Conservation (phyloP, 2,888 invertebrate genomes). For the Pilophorus perplexus region DNA sequence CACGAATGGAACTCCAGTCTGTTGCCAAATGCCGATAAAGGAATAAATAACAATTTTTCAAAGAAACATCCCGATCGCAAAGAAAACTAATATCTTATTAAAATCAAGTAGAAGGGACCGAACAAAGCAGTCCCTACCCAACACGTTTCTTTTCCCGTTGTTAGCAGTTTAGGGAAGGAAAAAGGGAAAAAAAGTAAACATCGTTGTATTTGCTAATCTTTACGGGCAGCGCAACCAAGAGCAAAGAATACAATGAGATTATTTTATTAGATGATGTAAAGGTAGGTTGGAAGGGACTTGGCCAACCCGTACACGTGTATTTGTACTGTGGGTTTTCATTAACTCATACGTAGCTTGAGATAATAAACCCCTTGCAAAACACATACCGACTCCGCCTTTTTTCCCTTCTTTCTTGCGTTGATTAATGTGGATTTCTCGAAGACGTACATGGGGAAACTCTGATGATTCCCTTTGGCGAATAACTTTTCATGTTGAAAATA, state of each 20-base stretch:
- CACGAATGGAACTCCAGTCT: too few relatives aligned
- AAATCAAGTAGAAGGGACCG: conserved; percentile 22
- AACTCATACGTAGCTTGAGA: conserved; percentile 38
- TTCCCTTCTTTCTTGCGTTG: conserved; percentile 8
- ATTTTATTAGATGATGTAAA: conserved; percentile 44
- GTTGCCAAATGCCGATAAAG: too few relatives aligned
- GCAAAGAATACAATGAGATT: conserved; percentile 44
- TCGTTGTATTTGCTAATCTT: conserved; percentile 41
- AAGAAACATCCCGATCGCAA: background rate
- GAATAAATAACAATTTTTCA: background rate
- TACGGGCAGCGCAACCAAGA: conserved; percentile 26
- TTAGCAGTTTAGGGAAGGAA: conserved; percentile 34
- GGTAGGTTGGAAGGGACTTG: conserved; percentile 25
- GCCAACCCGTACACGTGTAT: conserved; percentile 32
- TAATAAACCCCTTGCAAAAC: conserved; percentile 38
- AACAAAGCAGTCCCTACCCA: conserved; percentile 1
- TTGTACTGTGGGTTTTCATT: conserved; percentile 42
- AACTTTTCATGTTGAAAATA: background rate
- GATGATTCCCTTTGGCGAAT: conserved; percentile 11
- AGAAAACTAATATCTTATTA: conserved; percentile 38
- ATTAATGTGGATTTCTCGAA: conserved; percentile 27
- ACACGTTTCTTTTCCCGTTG: conserved; percentile 27
- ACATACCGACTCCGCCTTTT: conserved; percentile 39
- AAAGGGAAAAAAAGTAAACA: conserved; percentile 40
- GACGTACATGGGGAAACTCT: background rate